These are phyloP conservation scores for Drosophila setifemur DNA, from an alignment of 1,140 invertebrate genomes.

Conservation along the genomic window DNA sequence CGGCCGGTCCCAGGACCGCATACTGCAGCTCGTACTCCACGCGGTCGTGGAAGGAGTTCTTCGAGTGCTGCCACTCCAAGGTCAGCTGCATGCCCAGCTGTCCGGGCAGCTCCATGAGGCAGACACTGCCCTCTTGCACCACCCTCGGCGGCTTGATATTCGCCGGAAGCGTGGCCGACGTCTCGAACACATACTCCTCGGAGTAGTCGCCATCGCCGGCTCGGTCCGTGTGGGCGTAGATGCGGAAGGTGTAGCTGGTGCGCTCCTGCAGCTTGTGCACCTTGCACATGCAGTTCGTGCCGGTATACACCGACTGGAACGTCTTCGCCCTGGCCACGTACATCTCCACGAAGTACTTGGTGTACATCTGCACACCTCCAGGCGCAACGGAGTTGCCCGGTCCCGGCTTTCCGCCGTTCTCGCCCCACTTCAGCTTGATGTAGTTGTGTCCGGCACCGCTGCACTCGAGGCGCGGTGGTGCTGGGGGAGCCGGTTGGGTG, in stretches of 20 bases:
- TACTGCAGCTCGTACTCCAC: slow-evolving; percentile 80
- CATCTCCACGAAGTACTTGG: slow-evolving; percentile 92
- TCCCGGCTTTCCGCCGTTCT: slow-evolving; percentile 77
- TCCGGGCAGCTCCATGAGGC: slow-evolving; percentile 53
- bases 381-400: neutral
- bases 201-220: slow-evolving; percentile 92
- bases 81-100: slow-evolving; percentile 79
- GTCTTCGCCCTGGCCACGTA: slow-evolving; percentile 86
- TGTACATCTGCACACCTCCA: slow-evolving; percentile 84
- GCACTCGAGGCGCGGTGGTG: slow-evolving; percentile 89
- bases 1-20: slow-evolving; percentile 37
- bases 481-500: slow-evolving; percentile 90
- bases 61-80: slow-evolving; percentile 84
- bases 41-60: slow-evolving; percentile 76
- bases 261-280: slow-evolving; percentile 91
- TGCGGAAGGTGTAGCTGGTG: slow-evolving; percentile 90
- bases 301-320: slow-evolving; percentile 90
- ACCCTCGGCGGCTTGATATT: slow-evolving; percentile 88
- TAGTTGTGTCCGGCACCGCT: slow-evolving; percentile 89
- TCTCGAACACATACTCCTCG: slow-evolving; percentile 86
- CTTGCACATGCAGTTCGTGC: slow-evolving; percentile 89
- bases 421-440: slow-evolving; percentile 93
- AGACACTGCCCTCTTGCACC: slow-evolving; percentile 76
- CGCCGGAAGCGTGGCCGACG: slow-evolving; percentile 90
- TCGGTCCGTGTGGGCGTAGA: slow-evolving; percentile 90